Evolutionary conservation across 1,140 invertebrate genomes (phyloP), one percentile per base, ranked within the genome.

Genomic region (Magallana gigas): DNA sequence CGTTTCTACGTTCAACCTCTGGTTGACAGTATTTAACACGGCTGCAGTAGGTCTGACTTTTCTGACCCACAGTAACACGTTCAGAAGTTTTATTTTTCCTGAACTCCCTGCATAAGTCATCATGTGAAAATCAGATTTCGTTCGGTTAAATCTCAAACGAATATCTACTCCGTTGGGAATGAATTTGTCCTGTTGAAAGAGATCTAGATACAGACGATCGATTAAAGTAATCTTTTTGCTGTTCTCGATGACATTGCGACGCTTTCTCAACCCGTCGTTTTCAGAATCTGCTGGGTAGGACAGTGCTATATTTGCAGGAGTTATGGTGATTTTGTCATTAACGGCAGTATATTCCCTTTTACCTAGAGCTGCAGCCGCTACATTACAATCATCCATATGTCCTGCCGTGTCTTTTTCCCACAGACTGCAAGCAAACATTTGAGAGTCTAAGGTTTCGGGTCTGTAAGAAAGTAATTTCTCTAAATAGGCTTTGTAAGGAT

Each of bases 401-500:
- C n/a, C n/a, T n/a, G n/a, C n/a, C n/a, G n/a, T n/a, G n/a, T n/a
- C n/a, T n/a, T n/a, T n/a, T n/a, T n/a, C n/a, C n/a, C n/a, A n/a
- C n/a, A n/a, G n/a, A n/a, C n/a, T n/a, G n/a, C n/a, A n/a, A n/a
- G n/a, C n/a, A n/a, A n/a, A n/a, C n/a, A n/a, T n/a, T n/a, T n/a
- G n/a, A n/a, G n/a, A n/a, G n/a, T 0, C 12, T 1, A 62, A 60
- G 2, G 83, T 84, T 16, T 18, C 8, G 11, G n/a, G 57, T 29
- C 7, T 12, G 14, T 60, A 62, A 2, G 58, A 84, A 16, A 84
- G 59, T 58, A 84, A 84, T 36, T 59, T 84, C 57, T 84, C 83
- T 18, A 84, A 29, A 60, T 84, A 84, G 5, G 83, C 57, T 62
- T 58, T 57, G 59, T 62, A 84, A 29, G 83, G 83, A 84, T 84